phyloP scores from a whole-genome alignment of 92 coral and sea anemone genomes.

The Blastomussa wellsi region DNA sequence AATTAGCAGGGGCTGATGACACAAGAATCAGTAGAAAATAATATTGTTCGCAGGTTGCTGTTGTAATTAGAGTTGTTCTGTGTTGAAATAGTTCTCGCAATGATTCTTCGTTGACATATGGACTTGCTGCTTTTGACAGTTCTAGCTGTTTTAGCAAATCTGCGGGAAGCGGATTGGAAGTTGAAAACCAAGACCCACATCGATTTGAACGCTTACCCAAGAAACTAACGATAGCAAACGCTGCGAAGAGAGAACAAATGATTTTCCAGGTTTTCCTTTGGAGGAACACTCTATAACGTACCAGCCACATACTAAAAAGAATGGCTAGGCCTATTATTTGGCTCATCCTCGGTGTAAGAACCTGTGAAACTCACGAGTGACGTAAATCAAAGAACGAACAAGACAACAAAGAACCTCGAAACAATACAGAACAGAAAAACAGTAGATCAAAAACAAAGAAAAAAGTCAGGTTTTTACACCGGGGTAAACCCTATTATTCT shows the following conservation, averaged over 20 bases:
- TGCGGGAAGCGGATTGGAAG: not conserved
- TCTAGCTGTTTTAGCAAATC: not conserved
- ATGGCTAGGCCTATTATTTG: too few relatives aligned
- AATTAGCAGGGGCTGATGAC: slow-evolving; percentile 46
- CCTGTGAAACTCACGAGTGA: too few relatives aligned
- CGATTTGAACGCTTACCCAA: not conserved
- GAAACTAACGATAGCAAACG: not conserved
- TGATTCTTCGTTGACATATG: not conserved
- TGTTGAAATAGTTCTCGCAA: not conserved
- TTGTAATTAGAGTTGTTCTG: slow-evolving; percentile 8
- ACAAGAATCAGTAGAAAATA: slow-evolving; percentile 41
- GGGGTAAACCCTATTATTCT: too few relatives aligned
- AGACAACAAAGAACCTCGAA: too few relatives aligned
- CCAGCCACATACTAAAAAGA: not conserved
- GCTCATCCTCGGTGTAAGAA: too few relatives aligned
- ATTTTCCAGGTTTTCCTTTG: not conserved
- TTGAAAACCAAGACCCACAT: not conserved
- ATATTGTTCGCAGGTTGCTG: not conserved
- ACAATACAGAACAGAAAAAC: too few relatives aligned
- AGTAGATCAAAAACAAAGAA: too few relatives aligned
- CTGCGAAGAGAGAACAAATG: not conserved
- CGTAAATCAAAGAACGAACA: too few relatives aligned
- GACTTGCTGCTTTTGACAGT: not conserved
- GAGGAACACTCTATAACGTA: not conserved
- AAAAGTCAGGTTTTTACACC: too few relatives aligned